Conservation (phyloP, 1,140 invertebrate genomes). For the Cydia strobilella region DNA sequence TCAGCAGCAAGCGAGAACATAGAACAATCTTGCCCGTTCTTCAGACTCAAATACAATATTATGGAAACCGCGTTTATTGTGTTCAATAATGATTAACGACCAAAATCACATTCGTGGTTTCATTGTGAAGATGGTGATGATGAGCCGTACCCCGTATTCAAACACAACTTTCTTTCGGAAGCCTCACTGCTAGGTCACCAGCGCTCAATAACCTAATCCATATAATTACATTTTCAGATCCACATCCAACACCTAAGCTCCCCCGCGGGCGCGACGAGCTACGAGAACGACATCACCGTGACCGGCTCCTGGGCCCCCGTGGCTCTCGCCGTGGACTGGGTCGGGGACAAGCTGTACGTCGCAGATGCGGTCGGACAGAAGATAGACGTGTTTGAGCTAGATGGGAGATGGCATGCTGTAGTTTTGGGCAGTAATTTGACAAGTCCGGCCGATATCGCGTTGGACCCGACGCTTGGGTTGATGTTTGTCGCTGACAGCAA, state of each 20-base stretch:
- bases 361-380: conserved; percentile 95
- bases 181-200: neutral
- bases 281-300: conserved; percentile 85
- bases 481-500: conserved; percentile 98
- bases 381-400: conserved; percentile 95
- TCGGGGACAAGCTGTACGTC: conserved; percentile 97
- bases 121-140: too few species aligned
- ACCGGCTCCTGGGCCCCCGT: conserved; percentile 93
- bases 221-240: conserved; percentile 72
- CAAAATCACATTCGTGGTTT: too few species aligned
- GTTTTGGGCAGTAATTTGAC: conserved; percentile 95
- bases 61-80: too few species aligned
- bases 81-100: too few species aligned
- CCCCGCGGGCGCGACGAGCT: conserved; percentile 64
- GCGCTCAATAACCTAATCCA: neutral
- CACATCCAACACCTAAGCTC: conserved; percentile 82
- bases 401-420: conserved; percentile 91
- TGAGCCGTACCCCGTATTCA: too few species aligned
- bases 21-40: too few species aligned
- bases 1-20: too few species aligned
- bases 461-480: conserved; percentile 94
- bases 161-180: too few species aligned
- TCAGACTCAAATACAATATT: too few species aligned
- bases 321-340: conserved; percentile 97
- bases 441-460: conserved; percentile 92